A percentile compares a stretch with the other conserved stretches of the same genome.
Conservation (phyloP, 2,113 vertebrate genomes). For the Oophaga pumilio region DNA sequence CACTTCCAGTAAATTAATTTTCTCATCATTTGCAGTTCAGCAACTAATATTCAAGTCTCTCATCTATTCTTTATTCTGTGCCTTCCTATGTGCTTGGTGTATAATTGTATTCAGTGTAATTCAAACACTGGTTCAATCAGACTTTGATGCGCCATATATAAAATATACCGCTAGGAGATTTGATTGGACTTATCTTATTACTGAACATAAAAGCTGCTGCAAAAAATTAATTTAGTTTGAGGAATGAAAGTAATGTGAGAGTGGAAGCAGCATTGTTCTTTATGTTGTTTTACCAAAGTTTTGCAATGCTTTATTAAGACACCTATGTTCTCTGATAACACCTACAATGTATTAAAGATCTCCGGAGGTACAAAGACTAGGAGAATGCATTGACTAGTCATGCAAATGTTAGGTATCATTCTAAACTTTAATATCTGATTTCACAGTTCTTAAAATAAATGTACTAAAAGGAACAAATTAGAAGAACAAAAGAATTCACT, state of each 20-base stretch:
- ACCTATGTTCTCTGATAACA: background rate
- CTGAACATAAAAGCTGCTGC: slow-evolving; percentile 1
- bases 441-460: background rate
- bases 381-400: background rate
- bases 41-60: slow-evolving; percentile 41
- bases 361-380: background rate
- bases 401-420: background rate
- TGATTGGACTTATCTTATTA: slow-evolving; percentile 32
- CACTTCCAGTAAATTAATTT: slow-evolving; percentile 51
- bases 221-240: slow-evolving; percentile 28
- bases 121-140: slow-evolving; percentile 23
- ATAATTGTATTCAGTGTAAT: slow-evolving; percentile 49
- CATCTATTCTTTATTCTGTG: slow-evolving; percentile 51
- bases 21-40: slow-evolving; percentile 50
- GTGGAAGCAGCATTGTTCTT: background rate
- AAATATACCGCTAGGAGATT: slow-evolving; percentile 32
- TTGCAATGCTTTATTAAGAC: background rate
- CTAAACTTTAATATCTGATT: background rate
- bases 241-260: background rate
- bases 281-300: background rate
- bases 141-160: slow-evolving; percentile 40
- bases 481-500: background rate
- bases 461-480: background rate
- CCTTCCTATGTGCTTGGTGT: slow-evolving; percentile 34
- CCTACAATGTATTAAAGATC: background rate